Percentiles rank a stretch among this genome's conserved stretches.
Evolutionary conservation across 2,113 vertebrate genomes (phyloP).

Genomic region (Euleptes europaea): DNA sequence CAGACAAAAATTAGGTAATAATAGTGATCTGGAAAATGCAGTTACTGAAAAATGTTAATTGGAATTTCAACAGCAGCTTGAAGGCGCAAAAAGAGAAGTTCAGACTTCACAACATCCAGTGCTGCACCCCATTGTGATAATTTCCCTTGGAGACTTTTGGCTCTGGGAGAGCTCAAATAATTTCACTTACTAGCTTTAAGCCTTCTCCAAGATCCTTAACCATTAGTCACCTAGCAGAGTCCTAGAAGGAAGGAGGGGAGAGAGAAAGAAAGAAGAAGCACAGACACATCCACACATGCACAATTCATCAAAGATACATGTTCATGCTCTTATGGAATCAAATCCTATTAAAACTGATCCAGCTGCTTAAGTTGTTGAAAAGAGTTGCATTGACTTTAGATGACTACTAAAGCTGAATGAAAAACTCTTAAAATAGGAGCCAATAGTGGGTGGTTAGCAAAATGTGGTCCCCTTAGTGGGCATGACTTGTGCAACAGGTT

Average conservation of each 20-base stretch:
- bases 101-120: neutral
- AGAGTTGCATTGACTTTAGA: neutral
- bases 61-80: neutral
- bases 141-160: neutral
- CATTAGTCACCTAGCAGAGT: slow-evolving; percentile 18
- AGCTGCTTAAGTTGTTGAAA: neutral
- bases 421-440: neutral
- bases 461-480: neutral
- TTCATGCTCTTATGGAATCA: neutral
- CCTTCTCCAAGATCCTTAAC: slow-evolving; percentile 18
- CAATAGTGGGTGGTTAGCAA: neutral
- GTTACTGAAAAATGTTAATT: neutral
- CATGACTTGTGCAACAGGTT: neutral
- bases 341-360: neutral
- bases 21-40: neutral
- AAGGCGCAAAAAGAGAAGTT: neutral
- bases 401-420: neutral
- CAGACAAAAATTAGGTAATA: neutral
- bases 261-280: neutral
- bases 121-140: neutral
- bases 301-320: neutral
- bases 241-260: slow-evolving; percentile 17
- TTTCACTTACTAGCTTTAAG: slow-evolving; percentile 24
- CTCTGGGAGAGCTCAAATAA: neutral
- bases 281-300: neutral